Conservation (phyloP, 2,113 vertebrate genomes). For the Phylloscopus trochilus region DNA sequence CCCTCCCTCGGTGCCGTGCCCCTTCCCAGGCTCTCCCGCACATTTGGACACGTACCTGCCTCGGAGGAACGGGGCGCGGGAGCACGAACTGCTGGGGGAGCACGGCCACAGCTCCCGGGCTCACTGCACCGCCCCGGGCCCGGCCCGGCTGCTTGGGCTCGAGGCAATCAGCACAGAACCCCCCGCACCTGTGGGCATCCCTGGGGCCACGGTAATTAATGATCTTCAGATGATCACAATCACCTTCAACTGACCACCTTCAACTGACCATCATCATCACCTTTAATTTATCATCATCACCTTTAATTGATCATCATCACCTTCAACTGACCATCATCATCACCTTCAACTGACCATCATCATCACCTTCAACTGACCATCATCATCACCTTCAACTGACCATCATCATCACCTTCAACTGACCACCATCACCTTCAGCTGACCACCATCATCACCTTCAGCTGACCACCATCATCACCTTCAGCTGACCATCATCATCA, state of each 20-base stretch:
- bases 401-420: too few species aligned
- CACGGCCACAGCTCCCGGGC: fast-evolving
- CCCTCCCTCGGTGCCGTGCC: neutral
- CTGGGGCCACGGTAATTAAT: neutral
- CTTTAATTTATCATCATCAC: fast-evolving
- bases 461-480: too few species aligned
- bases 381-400: too few species aligned
- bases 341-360: too few species aligned
- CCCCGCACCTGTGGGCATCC: fast-evolving
- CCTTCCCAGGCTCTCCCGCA: neutral
- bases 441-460: too few species aligned
- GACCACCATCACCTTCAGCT: too few species aligned
- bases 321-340: too few species aligned
- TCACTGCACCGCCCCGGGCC: fast-evolving
- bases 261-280: too few species aligned
- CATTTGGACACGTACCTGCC: neutral
- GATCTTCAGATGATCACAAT: fast-evolving
- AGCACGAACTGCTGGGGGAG: fast-evolving
- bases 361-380: too few species aligned
- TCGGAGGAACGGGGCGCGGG: fast-evolving
- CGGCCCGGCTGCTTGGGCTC: fast-evolving
- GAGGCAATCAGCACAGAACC: fast-evolving
- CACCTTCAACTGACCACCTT: fast-evolving
- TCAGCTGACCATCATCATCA: too few species aligned
- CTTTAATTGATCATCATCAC: neutral